Evolutionary conservation across 2,888 invertebrate genomes (phyloP).

Genomic region (Axea sp.): DNA sequence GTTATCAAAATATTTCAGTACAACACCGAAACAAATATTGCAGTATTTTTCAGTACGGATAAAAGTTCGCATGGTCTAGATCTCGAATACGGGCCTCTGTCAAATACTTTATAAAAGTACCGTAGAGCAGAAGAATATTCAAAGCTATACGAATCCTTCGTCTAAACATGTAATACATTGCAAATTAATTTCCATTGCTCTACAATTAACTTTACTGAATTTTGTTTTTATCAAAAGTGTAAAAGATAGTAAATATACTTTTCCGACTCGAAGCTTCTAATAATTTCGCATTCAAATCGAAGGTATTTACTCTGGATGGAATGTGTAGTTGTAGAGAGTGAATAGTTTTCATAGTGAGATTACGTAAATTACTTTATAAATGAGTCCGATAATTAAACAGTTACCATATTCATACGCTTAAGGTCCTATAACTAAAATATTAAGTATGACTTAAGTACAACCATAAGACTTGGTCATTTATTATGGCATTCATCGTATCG

Average conservation of each 20-base stretch:
- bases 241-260: no score
- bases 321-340: conserved; percentile 35
- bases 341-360: conserved; percentile 34
- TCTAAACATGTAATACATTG: conserved; percentile 8
- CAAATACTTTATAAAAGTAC: conserved; percentile 68
- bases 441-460: conserved; percentile 79
- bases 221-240: conserved; percentile 17
- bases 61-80: conserved; percentile 62
- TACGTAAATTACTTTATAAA: conserved; percentile 50
- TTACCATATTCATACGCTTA: conserved; percentile 63
- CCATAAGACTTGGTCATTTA: conserved; percentile 79
- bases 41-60: conserved; percentile 5
- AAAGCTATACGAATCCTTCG: conserved; percentile 39
- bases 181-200: conserved; percentile 3
- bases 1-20: no score
- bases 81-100: conserved; percentile 69
- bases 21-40: neutral
- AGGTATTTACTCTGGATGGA: conserved; percentile 14
- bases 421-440: conserved; percentile 70
- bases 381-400: conserved; percentile 62
- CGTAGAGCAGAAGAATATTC: conserved; percentile 44
- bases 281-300: conserved; percentile 16
- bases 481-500: conserved; percentile 78
- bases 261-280: conserved; percentile 10
- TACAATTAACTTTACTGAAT: no score